phyloP scores from a whole-genome alignment of 2,113 vertebrate species.

The Noturus placidus region DNA sequence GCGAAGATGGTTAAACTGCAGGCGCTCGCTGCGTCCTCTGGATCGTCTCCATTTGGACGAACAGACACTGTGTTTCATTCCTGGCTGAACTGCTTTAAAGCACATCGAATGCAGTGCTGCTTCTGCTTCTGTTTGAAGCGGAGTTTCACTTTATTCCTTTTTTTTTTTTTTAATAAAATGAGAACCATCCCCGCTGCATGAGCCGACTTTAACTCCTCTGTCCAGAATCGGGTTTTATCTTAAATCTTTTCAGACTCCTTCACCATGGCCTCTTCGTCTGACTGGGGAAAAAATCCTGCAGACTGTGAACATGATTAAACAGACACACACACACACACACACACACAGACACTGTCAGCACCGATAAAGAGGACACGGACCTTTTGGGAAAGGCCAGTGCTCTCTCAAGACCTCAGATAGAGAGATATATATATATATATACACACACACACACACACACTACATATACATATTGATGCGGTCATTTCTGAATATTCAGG shows the following conservation, averaged over 20 bases:
- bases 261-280: conserved; percentile 43
- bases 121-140: neutral
- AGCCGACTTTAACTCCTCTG: conserved; percentile 26
- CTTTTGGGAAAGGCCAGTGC: conserved; percentile 70
- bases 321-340: neutral
- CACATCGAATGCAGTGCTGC: neutral
- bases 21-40: neutral
- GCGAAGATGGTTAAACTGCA: neutral
- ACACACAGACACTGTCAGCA: conserved; percentile 65
- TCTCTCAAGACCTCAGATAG: conserved; percentile 69
- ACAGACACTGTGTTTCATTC: neutral
- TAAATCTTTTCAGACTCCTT: conserved; percentile 38
- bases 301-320: conserved; percentile 49
- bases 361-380: conserved; percentile 72
- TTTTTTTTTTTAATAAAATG: conserved; percentile 8
- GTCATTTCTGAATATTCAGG: neutral
- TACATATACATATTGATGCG: neutral
- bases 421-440: conserved; percentile 31
- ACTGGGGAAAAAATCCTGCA: conserved; percentile 3
- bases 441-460: neutral
- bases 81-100: neutral
- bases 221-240: conserved; percentile 39
- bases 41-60: neutral
- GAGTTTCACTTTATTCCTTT: neutral
- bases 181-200: conserved; percentile 26